Conservation (phyloP, 2,888 invertebrate species). For the Macrophya alboannulata region DNA sequence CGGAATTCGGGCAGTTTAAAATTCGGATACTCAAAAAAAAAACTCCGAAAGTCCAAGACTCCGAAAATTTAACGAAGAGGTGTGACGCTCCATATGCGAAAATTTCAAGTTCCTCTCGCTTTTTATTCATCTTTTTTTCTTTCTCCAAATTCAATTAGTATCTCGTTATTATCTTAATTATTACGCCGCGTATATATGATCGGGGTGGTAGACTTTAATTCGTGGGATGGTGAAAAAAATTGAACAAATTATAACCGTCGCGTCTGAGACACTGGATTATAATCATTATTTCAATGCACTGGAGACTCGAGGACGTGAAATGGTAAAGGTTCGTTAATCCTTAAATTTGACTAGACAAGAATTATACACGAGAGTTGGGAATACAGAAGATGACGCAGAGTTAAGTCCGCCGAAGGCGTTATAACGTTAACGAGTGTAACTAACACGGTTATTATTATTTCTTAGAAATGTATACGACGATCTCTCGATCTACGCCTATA, state of each 20-base stretch:
- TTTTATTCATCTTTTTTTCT: no score
- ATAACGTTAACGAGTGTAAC: conserved; percentile 49
- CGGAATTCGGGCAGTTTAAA: not conserved
- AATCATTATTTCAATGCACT: no score
- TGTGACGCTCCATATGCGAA: no score
- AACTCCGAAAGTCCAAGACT: not conserved
- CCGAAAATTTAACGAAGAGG: no score
- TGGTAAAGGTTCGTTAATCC: not conserved
- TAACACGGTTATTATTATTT: conserved; percentile 40
- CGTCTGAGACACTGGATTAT: not conserved
- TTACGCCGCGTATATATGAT: no score
- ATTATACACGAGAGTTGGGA: not conserved
- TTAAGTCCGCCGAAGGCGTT: conserved; percentile 28
- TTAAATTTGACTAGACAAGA: not conserved
- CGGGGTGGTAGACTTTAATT: no score
- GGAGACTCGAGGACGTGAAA: no score
- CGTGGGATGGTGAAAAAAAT: no score
- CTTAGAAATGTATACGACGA: not conserved
- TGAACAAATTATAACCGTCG: not conserved
- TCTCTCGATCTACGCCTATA: conserved; percentile 2
- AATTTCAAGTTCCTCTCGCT: no score
- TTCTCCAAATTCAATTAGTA: no score
- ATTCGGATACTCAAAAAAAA: no score
- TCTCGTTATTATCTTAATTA: no score
- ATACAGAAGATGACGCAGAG: not conserved